phyloP scores from a whole-genome alignment of 2,113 vertebrate genomes.

The Pontoporia blainvillei region DNA sequence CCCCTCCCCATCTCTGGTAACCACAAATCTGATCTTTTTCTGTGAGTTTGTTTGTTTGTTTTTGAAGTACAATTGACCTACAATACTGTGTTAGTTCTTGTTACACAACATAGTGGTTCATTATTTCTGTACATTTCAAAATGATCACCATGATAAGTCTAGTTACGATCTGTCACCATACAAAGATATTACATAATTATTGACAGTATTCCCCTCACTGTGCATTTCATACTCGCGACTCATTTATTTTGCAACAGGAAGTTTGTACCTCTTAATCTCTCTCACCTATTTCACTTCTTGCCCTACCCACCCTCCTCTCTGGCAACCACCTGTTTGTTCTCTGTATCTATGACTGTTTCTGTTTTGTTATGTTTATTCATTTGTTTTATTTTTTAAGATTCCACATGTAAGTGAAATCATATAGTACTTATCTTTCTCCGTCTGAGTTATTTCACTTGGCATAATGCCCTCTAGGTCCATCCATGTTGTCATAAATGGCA shows the following conservation, averaged over 20 bases:
- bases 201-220: background rate
- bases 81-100: background rate
- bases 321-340: background rate
- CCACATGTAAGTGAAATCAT: background rate
- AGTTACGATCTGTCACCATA: background rate
- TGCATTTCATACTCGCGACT: background rate
- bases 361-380: background rate
- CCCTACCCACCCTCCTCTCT: background rate
- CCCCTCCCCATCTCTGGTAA: background rate
- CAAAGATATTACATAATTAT: background rate
- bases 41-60: background rate
- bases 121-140: background rate
- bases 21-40: background rate
- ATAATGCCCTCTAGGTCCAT: background rate
- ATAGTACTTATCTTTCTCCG: background rate
- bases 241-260: background rate
- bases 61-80: background rate
- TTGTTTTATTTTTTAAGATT: background rate
- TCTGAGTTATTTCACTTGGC: background rate
- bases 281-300: background rate
- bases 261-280: background rate
- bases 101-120: background rate
- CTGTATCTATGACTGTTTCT: background rate
- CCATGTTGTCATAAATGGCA: background rate
- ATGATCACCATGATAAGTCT: background rate